Base-by-base conservation (phyloP, 2,888 invertebrate species). In the Timema cristinae region DNA sequence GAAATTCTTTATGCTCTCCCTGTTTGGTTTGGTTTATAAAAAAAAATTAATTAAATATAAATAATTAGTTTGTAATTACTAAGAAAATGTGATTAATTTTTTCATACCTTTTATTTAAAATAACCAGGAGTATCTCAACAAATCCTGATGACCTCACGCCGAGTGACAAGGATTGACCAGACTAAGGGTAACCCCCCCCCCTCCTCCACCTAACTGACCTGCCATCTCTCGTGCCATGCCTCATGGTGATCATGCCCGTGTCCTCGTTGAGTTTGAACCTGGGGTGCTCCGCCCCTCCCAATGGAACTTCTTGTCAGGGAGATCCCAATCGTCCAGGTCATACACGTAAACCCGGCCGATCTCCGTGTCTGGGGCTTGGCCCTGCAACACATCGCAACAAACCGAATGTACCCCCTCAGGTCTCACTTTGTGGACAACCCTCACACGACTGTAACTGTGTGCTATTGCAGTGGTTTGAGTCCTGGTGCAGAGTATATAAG, bases 261-360 rank as follows among this genome's bases (percentile, higher is more conserved):
- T 95, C 93, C 81, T 93, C 92, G 81, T 97, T 92, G 50, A 98
- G 84, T 74, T 91, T 93, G 81, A 97, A 97, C 77, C 91, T 89
- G 0, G 92, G 91, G 85, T 95, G 94, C 80, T 94, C 93, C 70
- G 89, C 85, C 66, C 89, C 80, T 95, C 95, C 95, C 96, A 97
- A 81, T 94, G 95, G 85, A 97, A 99, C 79, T 94, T 95, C 83
- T 99, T 99, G 82, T 98, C 98, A 0, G 94, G 94, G 75, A 97
- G 84, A 84, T 99, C 99, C 98, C 98, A 99, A 82, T 99, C 99
- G 82, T 99, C 99, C 76, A 94, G 85, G 84, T 99, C 99, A 80
- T 95, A 95, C 0, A 98, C 98, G 82, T 97, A 98, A 8, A 98
- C 98, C 75, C 95, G 87, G 52, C 98, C 98, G 75, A 98, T 93